Evolutionary conservation across 2,797 vertebrate species (phyloP), one percentile per base, ranked within the genome.

Genomic region (Rhabdophis nuchalis): DNA sequence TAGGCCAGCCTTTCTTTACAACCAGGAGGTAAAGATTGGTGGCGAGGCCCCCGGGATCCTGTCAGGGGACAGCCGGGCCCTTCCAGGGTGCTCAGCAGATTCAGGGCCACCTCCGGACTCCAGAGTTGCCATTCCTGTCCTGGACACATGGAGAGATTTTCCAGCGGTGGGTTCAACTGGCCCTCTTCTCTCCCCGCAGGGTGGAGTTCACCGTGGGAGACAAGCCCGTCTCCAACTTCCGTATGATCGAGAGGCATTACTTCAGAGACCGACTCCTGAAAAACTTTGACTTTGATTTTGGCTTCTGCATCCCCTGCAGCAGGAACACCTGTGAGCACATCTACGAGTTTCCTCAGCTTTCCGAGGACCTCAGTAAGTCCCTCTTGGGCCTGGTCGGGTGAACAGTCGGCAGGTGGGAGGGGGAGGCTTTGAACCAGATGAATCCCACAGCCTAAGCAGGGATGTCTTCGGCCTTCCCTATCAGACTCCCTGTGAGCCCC

Each of bases 241-340:
- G 99, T 82, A 99, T 99, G 99, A 99, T 99, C 3, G 99, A 99
- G 97, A 97, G 99, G 56, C 99, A 99, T 97, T 99, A 99, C 95
- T 99, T 99, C 96, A 98, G 98, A 96, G 99, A 99, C 77, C 98
- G 97, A 57, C 98, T 99, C 86, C 98, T 99, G 95, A 99, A 99
- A 97, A 99, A 98, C 97, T 99, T 99, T 68, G 99, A 99, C 97
- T 99, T 99, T 92, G 99, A 99, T 97, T 99, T 99, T 29, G 99
- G 99, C 58, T 99, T 99, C 97, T 99, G 99, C 97, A 99, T 99
- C 91, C 99, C 99, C 36, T 99, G 98, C 97, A 99, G 99, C 97
- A 98, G 99, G 95, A 99, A 99, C 97, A 99, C 99, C 0, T 99
- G 99, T 82, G 99, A 99, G 96, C 99, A 99, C 95, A 99, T 99